Evolutionary conservation across 2,888 invertebrate species (phyloP).

Genomic region (Andrena chrysosceles): DNA sequence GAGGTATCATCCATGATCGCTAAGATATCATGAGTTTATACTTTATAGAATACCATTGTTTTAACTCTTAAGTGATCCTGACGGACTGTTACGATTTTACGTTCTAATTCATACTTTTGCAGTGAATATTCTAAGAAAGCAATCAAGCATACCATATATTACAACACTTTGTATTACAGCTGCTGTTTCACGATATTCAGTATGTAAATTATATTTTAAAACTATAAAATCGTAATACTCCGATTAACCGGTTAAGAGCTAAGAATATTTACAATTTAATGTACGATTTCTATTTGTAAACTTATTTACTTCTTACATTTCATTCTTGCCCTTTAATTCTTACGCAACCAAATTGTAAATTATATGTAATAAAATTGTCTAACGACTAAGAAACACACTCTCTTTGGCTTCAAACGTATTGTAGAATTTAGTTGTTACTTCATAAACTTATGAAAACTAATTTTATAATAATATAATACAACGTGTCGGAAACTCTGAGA

Average conservation of each 20-base stretch:
- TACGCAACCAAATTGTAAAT: conserved; percentile 24
- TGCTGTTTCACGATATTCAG: not conserved
- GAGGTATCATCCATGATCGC: not conserved
- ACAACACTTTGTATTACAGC: conserved; percentile 14
- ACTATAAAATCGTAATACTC: conserved; percentile 24
- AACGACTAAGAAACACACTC: conserved; percentile 15
- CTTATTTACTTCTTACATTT: conserved; percentile 3
- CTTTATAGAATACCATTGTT: not conserved
- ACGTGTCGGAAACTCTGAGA: not conserved
- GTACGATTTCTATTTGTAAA: conserved; percentile 3
- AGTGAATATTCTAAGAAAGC: not conserved
- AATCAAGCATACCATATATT: not conserved
- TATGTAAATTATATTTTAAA: not conserved
- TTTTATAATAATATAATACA: conserved; percentile 5
- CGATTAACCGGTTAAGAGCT: conserved; percentile 17
- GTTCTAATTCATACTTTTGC: not conserved
- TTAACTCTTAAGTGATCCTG: not conserved
- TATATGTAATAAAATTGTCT: conserved; percentile 10
- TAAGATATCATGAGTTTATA: not conserved
- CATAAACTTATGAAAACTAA: conserved; percentile 13
- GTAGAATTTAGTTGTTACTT: conserved; percentile 1
- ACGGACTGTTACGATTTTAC: conserved; percentile 2
- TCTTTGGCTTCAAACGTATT: conserved; percentile 23
- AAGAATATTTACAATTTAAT: conserved; percentile 14
- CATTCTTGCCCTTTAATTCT: not conserved